These are phyloP conservation scores for Cetonia aurata DNA, from an alignment of 2,888 invertebrate genomes.

Conservation along the genomic window DNA sequence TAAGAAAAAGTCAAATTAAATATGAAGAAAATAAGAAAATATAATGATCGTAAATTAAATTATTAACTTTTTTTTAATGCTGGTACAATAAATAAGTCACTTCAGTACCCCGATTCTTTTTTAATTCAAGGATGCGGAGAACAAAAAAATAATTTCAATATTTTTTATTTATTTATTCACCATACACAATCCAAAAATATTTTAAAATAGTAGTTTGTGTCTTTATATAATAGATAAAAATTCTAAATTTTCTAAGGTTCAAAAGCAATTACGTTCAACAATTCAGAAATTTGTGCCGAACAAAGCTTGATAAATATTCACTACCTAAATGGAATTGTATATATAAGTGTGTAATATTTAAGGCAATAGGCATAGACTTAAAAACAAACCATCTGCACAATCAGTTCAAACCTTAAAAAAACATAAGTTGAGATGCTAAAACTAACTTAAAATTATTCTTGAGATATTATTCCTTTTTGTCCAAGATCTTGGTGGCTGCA, in stretches of 20 bases:
- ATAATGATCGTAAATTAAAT: no score
- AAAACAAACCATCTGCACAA: conserved; percentile 12
- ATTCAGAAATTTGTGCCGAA: conserved; percentile 21
- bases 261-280: conserved; percentile 23
- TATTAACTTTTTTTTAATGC: no score
- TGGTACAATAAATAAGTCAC: no score
- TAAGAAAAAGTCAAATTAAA: no score
- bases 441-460: conserved; percentile 22
- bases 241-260: conserved; percentile 21
- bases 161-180: conserved; percentile 13
- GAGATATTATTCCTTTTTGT: conserved; percentile 53
- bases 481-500: conserved; percentile 57
- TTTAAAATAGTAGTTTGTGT: conserved; percentile 18
- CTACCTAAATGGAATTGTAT: conserved; percentile 2
- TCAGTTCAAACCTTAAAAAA: conserved; percentile 10
- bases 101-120: no score
- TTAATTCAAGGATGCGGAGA: neutral
- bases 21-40: neutral
- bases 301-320: conserved; percentile 18
- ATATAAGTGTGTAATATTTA: conserved; percentile 35
- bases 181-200: conserved; percentile 33
- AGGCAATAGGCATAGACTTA: conserved; percentile 13
- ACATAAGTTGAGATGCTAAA: conserved; percentile 16
- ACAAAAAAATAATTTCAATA: conserved; percentile 8
- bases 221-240: conserved; percentile 17